Conservation (phyloP, 2,888 invertebrate genomes). For the Tachina grossa region DNA sequence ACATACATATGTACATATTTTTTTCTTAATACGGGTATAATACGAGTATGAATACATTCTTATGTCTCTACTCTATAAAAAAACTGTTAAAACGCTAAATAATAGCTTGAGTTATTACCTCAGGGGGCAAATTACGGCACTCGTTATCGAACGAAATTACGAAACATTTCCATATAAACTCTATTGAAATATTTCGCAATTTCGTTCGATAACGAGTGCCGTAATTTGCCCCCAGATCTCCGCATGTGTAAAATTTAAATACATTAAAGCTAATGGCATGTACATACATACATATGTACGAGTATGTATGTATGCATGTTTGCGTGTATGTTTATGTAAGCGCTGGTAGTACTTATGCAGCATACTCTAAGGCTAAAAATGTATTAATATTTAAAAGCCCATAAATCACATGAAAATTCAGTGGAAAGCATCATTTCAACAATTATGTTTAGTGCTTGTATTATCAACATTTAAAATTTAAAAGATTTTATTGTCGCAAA, state of each 20-base stretch:
- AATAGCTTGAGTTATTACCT: conserved; percentile 60
- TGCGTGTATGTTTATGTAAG: background rate
- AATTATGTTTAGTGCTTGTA: background rate
- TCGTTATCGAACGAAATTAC: too few species aligned
- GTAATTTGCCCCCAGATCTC: too few species aligned
- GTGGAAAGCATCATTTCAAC: conserved; percentile 52
- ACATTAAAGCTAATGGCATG: background rate
- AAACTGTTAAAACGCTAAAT: conserved; percentile 24
- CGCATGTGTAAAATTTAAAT: background rate
- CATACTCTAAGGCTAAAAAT: conserved; percentile 51
- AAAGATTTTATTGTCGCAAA: background rate
- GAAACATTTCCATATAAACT: too few species aligned
- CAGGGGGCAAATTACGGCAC: too few species aligned
- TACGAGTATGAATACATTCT: too few species aligned
- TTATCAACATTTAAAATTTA: background rate
- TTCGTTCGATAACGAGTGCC: too few species aligned
- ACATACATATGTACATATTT: too few species aligned
- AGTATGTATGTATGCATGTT: background rate
- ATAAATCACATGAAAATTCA: conserved; percentile 56
- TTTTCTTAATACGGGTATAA: too few species aligned
- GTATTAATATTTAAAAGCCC: background rate
- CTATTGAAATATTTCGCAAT: too few species aligned
- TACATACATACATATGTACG: background rate
- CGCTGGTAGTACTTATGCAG: background rate
- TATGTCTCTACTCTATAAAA: background rate